Conservation (phyloP, 2,888 invertebrate genomes). For the Cheilosia vulpina region DNA sequence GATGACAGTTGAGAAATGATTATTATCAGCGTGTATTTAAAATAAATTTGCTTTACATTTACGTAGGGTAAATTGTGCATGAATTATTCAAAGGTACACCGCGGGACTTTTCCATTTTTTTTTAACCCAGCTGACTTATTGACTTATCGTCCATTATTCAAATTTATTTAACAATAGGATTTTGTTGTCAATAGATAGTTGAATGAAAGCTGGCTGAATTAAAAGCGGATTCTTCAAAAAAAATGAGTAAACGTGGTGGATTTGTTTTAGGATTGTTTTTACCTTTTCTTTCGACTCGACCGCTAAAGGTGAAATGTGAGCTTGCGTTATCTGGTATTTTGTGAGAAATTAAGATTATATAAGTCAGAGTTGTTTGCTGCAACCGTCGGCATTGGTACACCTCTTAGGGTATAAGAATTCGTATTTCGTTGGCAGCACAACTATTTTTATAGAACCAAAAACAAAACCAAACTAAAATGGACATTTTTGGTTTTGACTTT, state of each 20-base stretch:
- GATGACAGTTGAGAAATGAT: slow-evolving; percentile 9
- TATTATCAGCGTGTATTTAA: not conserved
- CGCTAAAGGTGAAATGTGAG: not conserved
- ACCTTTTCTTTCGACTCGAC: not conserved
- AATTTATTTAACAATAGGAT: slow-evolving; percentile 12
- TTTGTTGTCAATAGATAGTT: slow-evolving; percentile 13
- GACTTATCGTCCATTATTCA: slow-evolving; percentile 19
- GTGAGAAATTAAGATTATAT: no score
- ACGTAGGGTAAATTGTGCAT: not conserved
- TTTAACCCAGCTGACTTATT: not conserved
- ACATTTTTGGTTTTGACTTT: no score
- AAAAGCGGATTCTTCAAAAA: not conserved
- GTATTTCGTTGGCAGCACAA: no score
- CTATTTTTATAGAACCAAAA: no score
- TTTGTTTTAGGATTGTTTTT: not conserved
- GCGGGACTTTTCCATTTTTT: not conserved
- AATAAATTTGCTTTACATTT: no score
- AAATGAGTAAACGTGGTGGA: not conserved
- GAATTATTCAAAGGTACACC: not conserved
- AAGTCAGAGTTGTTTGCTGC: no score
- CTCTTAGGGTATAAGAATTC: no score
- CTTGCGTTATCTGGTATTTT: no score
- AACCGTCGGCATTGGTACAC: no score
- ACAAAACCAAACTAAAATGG: no score
- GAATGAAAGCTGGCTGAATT: not conserved